Base-by-base conservation (phyloP, 2,888 invertebrate genomes). In the Tinea semifulvella region DNA sequence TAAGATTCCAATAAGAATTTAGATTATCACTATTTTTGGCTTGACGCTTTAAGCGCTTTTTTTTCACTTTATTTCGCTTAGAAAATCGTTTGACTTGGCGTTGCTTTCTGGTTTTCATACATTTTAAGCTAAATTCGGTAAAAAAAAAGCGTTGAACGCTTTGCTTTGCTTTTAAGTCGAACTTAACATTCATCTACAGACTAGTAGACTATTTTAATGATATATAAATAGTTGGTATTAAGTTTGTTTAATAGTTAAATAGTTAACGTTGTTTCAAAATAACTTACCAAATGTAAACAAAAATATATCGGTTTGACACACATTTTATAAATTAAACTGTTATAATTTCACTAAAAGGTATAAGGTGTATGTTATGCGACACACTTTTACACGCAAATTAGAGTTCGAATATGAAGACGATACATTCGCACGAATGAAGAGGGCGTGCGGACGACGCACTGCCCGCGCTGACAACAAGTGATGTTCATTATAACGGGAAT, bases 401-500 rank as follows among this genome's bases (percentile, higher is more conserved):
- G 62, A 53, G 60, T 62, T 57, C 66, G 63, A 69, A 60, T 68
- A 62, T 70, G 63, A 69, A 64, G 65, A 70, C 68, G 62, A 67
- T 63, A 76, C 79, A 79, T 79, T 77, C 75, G 75, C 79, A 68
- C 63, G 58, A 66, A 51, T n/a, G 63, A 59, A 62, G 68, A 72
- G 69, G 76, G 76, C 77, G 77, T 42, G 43, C 43, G 76, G 70
- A 68, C 75, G 75, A 71, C 76, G 75, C 77, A 79, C 77, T 77
- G 75, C 77, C 77, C 75, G 71, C 62, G 53, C 72, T 75, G 48
- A 69, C 76, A 70, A 75, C 74, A 73, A 74, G 75, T 58, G 50
- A 49, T 52, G 56, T 61, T 67, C 67, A 71, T 70, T 76, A 76
- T 79, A 79, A 80, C 79, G 79, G 79, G 79, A 80, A 66, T 75